Evolutionary conservation across 2,797 vertebrate genomes (phyloP).

Genomic region (Cynodonichthys magdalenae): DNA sequence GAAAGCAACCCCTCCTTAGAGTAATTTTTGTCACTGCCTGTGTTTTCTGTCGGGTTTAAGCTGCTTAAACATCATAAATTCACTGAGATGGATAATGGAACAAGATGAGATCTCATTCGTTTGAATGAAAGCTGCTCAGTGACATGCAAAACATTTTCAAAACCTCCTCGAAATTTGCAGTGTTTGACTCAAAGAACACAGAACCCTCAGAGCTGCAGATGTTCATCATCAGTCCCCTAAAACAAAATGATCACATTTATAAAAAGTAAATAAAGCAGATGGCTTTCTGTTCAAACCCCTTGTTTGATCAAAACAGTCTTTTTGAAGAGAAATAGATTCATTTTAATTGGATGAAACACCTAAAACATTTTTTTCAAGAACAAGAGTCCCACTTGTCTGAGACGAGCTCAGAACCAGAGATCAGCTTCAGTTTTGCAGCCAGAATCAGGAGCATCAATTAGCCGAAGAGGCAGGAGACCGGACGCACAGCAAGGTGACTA

Average conservation of each 20-base stretch:
- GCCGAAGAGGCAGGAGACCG: background rate
- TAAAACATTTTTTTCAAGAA: background rate
- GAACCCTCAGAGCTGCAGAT: background rate
- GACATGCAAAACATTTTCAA: background rate
- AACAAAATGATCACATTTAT: background rate
- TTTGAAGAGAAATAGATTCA: background rate
- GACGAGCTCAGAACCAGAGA: background rate
- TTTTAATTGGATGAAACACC: background rate
- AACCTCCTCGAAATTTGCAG: background rate
- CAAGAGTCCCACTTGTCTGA: background rate
- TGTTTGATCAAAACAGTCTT: background rate
- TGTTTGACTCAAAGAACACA: background rate
- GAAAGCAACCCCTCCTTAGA: too few relatives aligned
- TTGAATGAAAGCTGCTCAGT: background rate
- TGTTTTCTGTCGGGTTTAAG: background rate
- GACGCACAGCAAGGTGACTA: slow-evolving; percentile 1
- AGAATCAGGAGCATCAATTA: background rate
- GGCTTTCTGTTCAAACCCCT: background rate
- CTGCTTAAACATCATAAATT: background rate
- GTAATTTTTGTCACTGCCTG: background rate
- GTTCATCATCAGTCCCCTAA: background rate
- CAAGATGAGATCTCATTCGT: background rate
- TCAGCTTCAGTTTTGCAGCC: background rate
- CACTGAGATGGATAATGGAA: background rate
- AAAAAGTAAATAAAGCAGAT: background rate